These are phyloP conservation scores for Poecilia picta DNA, from an alignment of 2,797 vertebrate species.

Conservation along the genomic window DNA sequence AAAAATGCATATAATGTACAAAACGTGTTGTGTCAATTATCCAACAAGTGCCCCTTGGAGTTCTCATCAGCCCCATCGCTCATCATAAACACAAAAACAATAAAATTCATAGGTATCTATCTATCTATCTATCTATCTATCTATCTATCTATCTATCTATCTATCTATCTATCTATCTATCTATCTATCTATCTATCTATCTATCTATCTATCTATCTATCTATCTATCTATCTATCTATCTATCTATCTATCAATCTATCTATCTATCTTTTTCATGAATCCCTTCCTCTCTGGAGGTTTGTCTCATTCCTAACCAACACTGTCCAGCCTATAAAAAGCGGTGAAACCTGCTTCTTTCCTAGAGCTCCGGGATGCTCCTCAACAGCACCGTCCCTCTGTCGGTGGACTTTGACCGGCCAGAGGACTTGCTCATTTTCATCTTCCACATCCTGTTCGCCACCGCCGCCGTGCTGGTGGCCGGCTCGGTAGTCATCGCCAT, in stretches of 20 bases:
- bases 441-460: conserved; percentile 81
- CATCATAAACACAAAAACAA: too few relatives aligned
- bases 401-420: conserved; percentile 75
- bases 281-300: background rate
- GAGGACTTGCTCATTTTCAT: conserved; percentile 79
- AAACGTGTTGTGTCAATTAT: background rate
- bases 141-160: too few relatives aligned
- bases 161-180: too few relatives aligned
- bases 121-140: too few relatives aligned
- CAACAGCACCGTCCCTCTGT: conserved; percentile 73
- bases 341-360: background rate
- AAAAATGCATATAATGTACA: background rate
- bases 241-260: too few relatives aligned
- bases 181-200: background rate
- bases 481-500: conserved; percentile 80
- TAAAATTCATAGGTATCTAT: too few relatives aligned
- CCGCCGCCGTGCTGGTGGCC: conserved; percentile 73
- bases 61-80: background rate
- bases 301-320: background rate
- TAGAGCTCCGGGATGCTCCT: conserved; percentile 66
- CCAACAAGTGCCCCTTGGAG: background rate
- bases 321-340: conserved; percentile 46
- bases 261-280: background rate
- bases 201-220: too few relatives aligned
- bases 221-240: too few relatives aligned